Evolutionary conservation across 2,797 vertebrate species (phyloP).

Genomic region (Amphiprion clarkii): DNA sequence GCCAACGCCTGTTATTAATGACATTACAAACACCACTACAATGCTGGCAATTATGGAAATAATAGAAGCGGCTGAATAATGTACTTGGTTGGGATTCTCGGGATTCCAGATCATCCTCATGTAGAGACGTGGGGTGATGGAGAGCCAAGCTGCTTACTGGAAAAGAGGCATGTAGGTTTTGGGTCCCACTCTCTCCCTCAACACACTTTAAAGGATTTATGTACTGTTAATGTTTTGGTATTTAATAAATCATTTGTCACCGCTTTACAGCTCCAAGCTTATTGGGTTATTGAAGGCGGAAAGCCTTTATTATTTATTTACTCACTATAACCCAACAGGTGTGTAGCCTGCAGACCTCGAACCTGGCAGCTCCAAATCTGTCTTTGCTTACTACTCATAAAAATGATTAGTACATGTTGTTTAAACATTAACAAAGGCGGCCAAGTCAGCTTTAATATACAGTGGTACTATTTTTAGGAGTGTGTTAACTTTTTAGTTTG

Average conservation of each 20-base stretch:
- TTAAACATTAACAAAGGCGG: background rate
- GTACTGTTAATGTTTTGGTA: conserved; percentile 7
- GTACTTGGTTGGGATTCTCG: conserved; percentile 74
- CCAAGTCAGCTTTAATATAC: background rate
- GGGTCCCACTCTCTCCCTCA: conserved; percentile 14
- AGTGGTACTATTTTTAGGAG: background rate
- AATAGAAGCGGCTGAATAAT: conserved; percentile 80
- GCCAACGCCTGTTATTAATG: conserved; percentile 86
- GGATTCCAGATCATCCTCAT: conserved; percentile 64
- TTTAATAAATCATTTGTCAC: conserved; percentile 16
- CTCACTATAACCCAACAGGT: background rate
- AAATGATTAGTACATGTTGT: background rate
- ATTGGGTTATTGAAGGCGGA: background rate
- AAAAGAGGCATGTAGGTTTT: conserved; percentile 5
- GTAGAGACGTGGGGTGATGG: conserved; percentile 49
- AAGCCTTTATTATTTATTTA: conserved; percentile 20
- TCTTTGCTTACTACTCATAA: background rate
- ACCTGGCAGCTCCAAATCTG: background rate
- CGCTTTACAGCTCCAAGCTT: background rate
- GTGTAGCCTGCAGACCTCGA: background rate
- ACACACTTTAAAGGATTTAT: conserved; percentile 25
- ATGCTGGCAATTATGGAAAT: conserved; percentile 86
- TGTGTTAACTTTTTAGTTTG: background rate
- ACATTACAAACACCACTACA: conserved; percentile 86
- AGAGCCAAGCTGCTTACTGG: conserved; percentile 37